These are phyloP conservation scores for Dexiosoma caninum DNA, from an alignment of 2,888 invertebrate species.

Conservation along the genomic window DNA sequence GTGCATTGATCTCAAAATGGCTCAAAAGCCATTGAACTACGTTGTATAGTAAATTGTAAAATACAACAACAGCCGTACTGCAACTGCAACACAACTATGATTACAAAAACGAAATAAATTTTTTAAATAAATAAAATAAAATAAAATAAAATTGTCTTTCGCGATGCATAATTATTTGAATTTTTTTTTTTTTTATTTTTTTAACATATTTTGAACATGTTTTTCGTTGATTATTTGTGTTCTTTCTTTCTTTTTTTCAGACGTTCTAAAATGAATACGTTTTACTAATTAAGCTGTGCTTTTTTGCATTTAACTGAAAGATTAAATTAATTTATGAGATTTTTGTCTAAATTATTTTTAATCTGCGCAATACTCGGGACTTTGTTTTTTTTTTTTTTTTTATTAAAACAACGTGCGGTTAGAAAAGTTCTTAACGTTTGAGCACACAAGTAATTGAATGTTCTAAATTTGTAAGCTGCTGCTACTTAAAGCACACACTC, in stretches of 20 bases:
- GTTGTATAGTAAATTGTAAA: constrained; percentile 55
- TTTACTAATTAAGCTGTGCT: constrained; percentile 42
- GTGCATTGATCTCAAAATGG: constrained; percentile 77
- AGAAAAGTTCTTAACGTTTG: not conserved
- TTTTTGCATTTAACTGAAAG: constrained; percentile 9
- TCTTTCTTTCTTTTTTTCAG: not conserved
- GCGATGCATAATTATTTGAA: constrained; percentile 54
- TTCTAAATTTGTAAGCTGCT: not conserved
- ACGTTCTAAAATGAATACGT: constrained; percentile 4
- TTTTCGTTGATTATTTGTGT: constrained; percentile 19
- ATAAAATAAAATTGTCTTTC: no score
- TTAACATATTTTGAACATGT: constrained; percentile 36
- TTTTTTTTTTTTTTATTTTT: constrained; percentile 3
- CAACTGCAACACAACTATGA: constrained; percentile 15
- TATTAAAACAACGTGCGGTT: not conserved
- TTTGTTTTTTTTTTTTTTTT: no score
- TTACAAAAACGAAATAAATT: not conserved
- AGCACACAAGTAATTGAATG: not conserved
- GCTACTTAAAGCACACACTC: not conserved
- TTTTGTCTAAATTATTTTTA: constrained; percentile 25
- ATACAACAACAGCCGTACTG: constrained; percentile 18
- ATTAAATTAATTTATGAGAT: not conserved
- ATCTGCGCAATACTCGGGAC: not conserved
- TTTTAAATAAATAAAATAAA: constrained; percentile 40
- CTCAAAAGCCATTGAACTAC: constrained; percentile 76